Base-by-base conservation (phyloP, 2,113 vertebrate species). In the Genyomyrus donnyi region DNA sequence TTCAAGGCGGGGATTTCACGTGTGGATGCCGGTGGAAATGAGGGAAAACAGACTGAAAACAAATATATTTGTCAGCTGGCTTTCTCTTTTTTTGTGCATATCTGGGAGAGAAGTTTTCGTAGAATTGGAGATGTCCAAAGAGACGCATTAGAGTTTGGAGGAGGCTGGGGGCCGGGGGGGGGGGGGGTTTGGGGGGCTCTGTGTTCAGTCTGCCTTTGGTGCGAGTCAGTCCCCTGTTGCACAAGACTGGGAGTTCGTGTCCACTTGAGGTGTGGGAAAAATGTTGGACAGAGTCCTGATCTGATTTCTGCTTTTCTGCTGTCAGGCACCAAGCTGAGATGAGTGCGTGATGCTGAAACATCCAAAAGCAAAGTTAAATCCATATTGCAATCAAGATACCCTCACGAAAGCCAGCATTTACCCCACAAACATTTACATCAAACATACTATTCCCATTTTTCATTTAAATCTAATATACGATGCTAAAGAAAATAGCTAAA, bases 61-160 rank as follows among this genome's bases (percentile, higher is more conserved):
- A 94, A 94, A 95, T 93, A 94, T 94, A 91, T 91, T 90, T 62
- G 80, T 85, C 90, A 88, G 90, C 87, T 87, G 83, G 89, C 5
- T 53, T 91, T 74, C 13, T 35, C n/a, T 92, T 56, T 93, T 94
- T 93, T 91, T 93, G 77, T 50, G 27, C 86, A 92, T 85, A 90
- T 91, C 90, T 92, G 89, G 91, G 91, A 90, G 92, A 58, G 91
- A 91, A 9, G 56, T 74, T 87, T 85, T 70, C 53, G 58, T 62
- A 89, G 74, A 89, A 89, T 87, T 39, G 85, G 88, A 91, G 58
- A 88, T 89, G 91, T 53, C 91, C 80, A 27, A n/a, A 45, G 24
- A n/a, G 88, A 91, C 85, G 58, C 27, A 3, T 31, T 52, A 19
- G 11, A 8, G 85, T 35, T n/a, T 39, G 9, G 48, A 53, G 90